Percentiles rank a stretch among this genome's conserved stretches.
phyloP scores from a whole-genome alignment of 2,888 invertebrate species.

The Cosmopolites sordidus region DNA sequence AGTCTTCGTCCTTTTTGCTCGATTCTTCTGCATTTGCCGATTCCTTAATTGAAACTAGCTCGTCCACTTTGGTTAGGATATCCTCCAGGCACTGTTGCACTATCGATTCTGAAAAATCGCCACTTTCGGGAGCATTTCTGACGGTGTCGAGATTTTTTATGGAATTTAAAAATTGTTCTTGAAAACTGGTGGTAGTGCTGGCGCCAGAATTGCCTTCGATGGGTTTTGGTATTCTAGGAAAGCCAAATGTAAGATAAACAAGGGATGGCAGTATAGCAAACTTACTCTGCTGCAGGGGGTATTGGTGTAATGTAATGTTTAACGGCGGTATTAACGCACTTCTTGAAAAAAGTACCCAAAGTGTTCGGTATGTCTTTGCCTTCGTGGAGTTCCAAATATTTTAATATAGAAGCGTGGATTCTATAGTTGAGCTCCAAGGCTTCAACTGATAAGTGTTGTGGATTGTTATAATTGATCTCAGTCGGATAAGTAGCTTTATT shows the following conservation, averaged over 20 bases:
- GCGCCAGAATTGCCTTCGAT: conserved; percentile 2
- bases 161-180: conserved; percentile 31
- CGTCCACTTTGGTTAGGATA: conserved; percentile 26
- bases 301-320: conserved; percentile 14
- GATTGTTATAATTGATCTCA: conserved; percentile 80
- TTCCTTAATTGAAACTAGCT: conserved; percentile 6
- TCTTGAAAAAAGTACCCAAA: conserved; percentile 58
- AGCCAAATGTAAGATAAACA: too few relatives aligned
- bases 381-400: conserved; percentile 75
- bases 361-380: conserved; percentile 61
- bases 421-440: conserved; percentile 82
- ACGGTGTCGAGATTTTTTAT: conserved; percentile 19
- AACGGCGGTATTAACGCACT: conserved; percentile 50
- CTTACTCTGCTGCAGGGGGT: conserved; percentile 29
- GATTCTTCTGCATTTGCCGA: not conserved
- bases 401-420: conserved; percentile 84
- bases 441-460: conserved; percentile 80
- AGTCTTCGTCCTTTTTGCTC: not conserved
- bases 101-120: conserved; percentile 18
- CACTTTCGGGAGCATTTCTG: not conserved
- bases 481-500: conserved; percentile 79
- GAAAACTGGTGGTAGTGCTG: conserved; percentile 27
- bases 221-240: conserved; percentile 2
- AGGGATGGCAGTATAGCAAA: not conserved
- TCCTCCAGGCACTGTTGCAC: conserved; percentile 30